These are phyloP conservation scores for Paramacrobiotus metropolitanus DNA, from an alignment of 1,140 invertebrate genomes.

Conservation along the genomic window DNA sequence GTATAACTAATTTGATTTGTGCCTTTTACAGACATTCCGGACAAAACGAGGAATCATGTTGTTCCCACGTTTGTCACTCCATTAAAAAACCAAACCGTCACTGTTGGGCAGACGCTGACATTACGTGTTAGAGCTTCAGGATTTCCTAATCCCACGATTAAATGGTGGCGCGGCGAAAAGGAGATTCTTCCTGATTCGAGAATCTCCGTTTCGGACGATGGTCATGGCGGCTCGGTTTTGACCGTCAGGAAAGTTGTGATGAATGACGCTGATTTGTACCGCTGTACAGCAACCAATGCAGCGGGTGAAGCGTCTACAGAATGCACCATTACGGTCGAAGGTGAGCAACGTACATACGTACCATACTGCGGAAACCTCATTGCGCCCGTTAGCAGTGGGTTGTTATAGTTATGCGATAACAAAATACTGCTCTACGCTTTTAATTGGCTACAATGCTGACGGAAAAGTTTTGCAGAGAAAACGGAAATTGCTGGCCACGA, in stretches of 20 bases:
- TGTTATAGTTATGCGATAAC: conserved; percentile 71
- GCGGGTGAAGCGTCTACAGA: conserved; percentile 37
- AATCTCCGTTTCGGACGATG: background rate
- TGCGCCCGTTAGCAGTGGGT: conserved; percentile 61
- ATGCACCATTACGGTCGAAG: background rate
- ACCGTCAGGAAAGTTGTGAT: background rate
- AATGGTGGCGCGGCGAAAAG: background rate
- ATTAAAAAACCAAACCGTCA: background rate
- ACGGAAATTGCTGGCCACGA: conserved; percentile 56
- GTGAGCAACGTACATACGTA: background rate
- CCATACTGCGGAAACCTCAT: conserved; percentile 4
- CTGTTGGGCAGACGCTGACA: background rate
- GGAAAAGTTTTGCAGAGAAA: too few species aligned
- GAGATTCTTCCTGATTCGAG: background rate
- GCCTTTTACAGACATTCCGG: background rate
- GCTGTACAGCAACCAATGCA: conserved; percentile 37
- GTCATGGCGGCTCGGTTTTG: conserved; percentile 1
- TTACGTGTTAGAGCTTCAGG: background rate
- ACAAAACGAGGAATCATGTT: background rate
- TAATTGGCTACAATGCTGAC: too few species aligned
- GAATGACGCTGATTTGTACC: background rate
- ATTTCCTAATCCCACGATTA: background rate
- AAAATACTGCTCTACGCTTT: too few species aligned
- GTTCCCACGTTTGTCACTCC: background rate
- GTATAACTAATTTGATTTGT: background rate